phyloP scores from a whole-genome alignment of 2,888 invertebrate genomes.

The Archips crataeganus region DNA sequence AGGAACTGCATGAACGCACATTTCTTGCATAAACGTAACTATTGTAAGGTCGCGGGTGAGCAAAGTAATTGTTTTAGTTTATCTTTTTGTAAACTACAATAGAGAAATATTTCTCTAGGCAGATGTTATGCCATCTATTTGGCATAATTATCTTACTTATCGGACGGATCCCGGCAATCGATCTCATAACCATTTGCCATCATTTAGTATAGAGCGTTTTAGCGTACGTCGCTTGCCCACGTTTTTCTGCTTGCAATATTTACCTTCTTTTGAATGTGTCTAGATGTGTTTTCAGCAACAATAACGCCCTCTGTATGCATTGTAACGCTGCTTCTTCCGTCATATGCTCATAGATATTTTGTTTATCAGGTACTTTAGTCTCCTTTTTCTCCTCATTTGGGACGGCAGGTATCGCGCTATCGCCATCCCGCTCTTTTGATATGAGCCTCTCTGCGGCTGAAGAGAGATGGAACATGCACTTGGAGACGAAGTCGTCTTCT shows the following conservation, averaged over 20 bases:
- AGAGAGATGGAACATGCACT: conserved; percentile 96
- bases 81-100: no score
- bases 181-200: no score
- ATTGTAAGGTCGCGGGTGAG: no score
- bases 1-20: no score
- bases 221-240: no score
- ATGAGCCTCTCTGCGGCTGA: conserved; percentile 92
- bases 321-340: conserved; percentile 93
- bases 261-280: conserved; percentile 95
- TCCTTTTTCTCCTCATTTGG: conserved; percentile 59
- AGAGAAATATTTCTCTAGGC: no score
- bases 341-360: conserved; percentile 81
- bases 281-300: conserved; percentile 95
- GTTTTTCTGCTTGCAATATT: conserved; percentile 25
- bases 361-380: conserved; percentile 68
- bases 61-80: no score
- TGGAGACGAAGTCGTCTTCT: conserved; percentile 96
- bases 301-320: conserved; percentile 95
- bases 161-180: no score
- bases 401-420: conserved; percentile 53
- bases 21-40: no score
- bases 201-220: no score
- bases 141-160: no score
- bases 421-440: conserved; percentile 67
- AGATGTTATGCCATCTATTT: no score